Evolutionary conservation across 2,113 vertebrate species (phyloP).

Genomic region (Prunella fulvescens): DNA sequence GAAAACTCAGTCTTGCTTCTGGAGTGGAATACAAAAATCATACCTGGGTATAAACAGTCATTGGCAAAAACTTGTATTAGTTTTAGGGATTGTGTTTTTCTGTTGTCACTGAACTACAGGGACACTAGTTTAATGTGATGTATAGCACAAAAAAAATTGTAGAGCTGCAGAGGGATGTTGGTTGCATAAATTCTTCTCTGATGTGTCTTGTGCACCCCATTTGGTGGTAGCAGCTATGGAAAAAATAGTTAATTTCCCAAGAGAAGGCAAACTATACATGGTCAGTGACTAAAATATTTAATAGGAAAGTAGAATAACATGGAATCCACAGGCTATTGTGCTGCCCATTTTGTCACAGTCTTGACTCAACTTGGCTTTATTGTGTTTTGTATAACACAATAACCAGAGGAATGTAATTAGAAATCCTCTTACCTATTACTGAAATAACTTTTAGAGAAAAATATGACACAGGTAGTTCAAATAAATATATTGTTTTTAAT

Average conservation of each 20-base stretch:
- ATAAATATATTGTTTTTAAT: not conserved
- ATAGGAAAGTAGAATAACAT: not conserved
- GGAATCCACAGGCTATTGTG: not conserved
- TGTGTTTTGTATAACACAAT: not conserved
- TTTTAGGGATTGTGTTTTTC: conserved; percentile 33
- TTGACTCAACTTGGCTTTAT: not conserved
- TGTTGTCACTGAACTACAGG: not conserved
- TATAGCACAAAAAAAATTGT: not conserved
- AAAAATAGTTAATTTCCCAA: conserved; percentile 29
- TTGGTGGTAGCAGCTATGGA: not conserved
- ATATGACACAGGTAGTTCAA: not conserved
- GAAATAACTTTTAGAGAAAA: not conserved
- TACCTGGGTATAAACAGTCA: not conserved
- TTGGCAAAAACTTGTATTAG: conserved; percentile 18
- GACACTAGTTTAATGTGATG: conserved; percentile 11
- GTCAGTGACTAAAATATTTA: not conserved
- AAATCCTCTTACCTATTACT: not conserved
- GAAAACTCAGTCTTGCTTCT: not conserved
- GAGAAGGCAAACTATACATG: not conserved
- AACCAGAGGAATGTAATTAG: not conserved
- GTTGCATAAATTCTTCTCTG: conserved; percentile 13
- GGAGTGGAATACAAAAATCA: not conserved
- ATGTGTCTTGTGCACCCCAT: not conserved
- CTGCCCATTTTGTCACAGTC: not conserved
- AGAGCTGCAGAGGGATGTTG: not conserved